Evolutionary conservation across 2,113 vertebrate species (phyloP).

Genomic region (Drymodes brunneopygia): DNA sequence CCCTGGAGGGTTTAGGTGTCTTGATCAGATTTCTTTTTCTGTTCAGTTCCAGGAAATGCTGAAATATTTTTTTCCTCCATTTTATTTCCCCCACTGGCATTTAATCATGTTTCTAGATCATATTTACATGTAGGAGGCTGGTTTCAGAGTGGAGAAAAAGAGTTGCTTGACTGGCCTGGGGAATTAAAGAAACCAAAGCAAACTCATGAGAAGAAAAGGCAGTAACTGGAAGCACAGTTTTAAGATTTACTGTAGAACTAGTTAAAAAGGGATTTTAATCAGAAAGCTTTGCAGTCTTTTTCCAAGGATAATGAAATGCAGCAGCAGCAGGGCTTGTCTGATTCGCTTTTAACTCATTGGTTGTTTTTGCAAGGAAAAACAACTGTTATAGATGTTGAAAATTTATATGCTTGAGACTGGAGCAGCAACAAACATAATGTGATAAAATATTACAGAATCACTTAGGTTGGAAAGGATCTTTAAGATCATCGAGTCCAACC

Average conservation of each 20-base stretch:
- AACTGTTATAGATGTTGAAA: background rate
- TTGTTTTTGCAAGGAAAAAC: background rate
- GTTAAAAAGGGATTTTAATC: constrained; percentile 7
- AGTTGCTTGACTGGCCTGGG: background rate
- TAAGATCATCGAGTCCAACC: background rate
- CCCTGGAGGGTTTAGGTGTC: background rate
- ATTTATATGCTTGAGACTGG: background rate
- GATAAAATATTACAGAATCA: background rate
- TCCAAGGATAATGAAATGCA: background rate
- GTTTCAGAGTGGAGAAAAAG: background rate
- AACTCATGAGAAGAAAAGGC: background rate
- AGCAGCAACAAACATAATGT: background rate
- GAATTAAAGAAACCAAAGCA: background rate
- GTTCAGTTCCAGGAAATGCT: background rate
- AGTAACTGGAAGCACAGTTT: background rate
- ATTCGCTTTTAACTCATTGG: background rate
- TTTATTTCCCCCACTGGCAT: background rate
- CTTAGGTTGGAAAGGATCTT: background rate
- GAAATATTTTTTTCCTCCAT: background rate
- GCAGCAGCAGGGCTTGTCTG: background rate
- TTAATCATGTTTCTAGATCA: background rate
- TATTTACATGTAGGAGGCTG: background rate
- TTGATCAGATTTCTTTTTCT: background rate
- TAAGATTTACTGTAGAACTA: background rate
- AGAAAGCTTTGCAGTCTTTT: background rate